Evolutionary conservation across 2,888 invertebrate genomes (phyloP).

Genomic region (Dyspetes luteomarginatus): DNA sequence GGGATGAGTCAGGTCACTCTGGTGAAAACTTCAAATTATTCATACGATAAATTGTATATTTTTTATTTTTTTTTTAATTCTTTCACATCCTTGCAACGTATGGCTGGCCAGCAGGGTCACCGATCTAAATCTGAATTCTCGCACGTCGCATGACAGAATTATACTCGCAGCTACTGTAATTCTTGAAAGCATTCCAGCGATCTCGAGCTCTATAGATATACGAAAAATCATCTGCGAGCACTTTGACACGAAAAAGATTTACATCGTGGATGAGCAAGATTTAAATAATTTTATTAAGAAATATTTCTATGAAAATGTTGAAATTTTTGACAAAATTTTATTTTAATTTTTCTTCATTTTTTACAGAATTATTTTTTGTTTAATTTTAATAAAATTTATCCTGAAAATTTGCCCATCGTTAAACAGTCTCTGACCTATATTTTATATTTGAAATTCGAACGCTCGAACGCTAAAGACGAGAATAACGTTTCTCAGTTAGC

Average conservation of each 20-base stretch:
- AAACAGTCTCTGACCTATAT: slow-evolving; percentile 75
- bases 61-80: slow-evolving; percentile 39
- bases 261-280: background rate
- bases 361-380: slow-evolving; percentile 2
- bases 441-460: slow-evolving; percentile 71
- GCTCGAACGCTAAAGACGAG: slow-evolving; percentile 70
- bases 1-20: slow-evolving; percentile 3
- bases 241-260: background rate
- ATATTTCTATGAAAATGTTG: background rate
- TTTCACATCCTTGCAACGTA: slow-evolving; percentile 33
- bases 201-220: slow-evolving; percentile 10
- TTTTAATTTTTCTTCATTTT: background rate
- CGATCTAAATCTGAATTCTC: slow-evolving; percentile 61
- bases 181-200: slow-evolving; percentile 66
- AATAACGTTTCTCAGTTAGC: slow-evolving; percentile 75
- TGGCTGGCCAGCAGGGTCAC: slow-evolving; percentile 50
- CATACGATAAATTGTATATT: slow-evolving; percentile 45
- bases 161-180: slow-evolving; percentile 58
- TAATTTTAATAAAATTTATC: slow-evolving; percentile 9
- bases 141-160: slow-evolving; percentile 57
- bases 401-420: slow-evolving; percentile 50
- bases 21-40: background rate
- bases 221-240: slow-evolving; percentile 6
- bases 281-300: background rate
- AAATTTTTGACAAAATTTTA: background rate